Evolutionary conservation across 2,113 vertebrate species (phyloP).

Genomic region (Mungos mungo): DNA sequence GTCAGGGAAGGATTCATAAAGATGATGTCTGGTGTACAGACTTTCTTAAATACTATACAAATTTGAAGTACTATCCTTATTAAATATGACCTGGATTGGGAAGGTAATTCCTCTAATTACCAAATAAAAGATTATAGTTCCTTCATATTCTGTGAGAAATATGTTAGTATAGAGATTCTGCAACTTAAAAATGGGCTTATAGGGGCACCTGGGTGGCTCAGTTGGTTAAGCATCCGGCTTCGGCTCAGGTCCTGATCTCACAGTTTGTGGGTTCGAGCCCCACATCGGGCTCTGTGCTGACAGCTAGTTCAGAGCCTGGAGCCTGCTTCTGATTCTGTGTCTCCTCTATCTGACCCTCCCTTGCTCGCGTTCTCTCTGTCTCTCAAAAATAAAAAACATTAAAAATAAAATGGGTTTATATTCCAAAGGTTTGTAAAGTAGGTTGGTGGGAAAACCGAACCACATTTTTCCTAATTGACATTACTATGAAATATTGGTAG

Average conservation of each 20-base stretch:
- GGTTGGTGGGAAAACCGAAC: background rate
- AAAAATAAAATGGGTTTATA: conserved; percentile 21
- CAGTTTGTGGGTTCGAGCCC: too few species aligned
- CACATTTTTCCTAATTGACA: background rate
- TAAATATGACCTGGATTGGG: background rate
- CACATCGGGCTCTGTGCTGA: too few species aligned
- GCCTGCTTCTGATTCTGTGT: too few species aligned
- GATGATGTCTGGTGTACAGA: background rate
- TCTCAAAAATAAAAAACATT: too few species aligned
- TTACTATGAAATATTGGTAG: background rate
- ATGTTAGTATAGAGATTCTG: background rate
- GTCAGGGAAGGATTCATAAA: conserved; percentile 11
- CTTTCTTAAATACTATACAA: conserved; percentile 12
- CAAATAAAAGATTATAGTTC: conserved; percentile 30
- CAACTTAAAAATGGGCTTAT: conserved; percentile 47
- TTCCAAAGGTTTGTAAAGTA: background rate
- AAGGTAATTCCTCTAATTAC: conserved; percentile 23
- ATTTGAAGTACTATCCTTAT: conserved; percentile 28
- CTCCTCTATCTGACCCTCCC: too few species aligned
- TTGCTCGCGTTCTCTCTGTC: too few species aligned
- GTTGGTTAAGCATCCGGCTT: too few species aligned
- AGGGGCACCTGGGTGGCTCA: background rate
- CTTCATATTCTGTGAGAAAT: background rate
- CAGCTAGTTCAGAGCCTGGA: too few species aligned
- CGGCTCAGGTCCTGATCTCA: too few species aligned